These are phyloP conservation scores for Egretta garzetta DNA, from an alignment of 2,113 vertebrate genomes.

Conservation along the genomic window DNA sequence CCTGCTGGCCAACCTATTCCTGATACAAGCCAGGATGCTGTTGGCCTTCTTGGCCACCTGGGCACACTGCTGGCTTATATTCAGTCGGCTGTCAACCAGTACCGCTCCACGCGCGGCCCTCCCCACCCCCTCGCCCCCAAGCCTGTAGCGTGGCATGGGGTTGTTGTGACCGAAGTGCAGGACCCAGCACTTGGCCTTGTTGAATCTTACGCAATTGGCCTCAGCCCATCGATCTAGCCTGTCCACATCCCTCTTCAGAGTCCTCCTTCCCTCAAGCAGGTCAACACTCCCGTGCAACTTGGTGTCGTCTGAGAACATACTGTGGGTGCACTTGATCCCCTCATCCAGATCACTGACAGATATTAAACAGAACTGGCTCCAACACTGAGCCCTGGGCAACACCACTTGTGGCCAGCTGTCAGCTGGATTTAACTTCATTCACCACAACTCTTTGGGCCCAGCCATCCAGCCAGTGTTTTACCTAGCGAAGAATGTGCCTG, in stretches of 20 bases:
- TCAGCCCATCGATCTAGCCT: background rate
- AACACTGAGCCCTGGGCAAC: background rate
- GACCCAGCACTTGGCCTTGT: background rate
- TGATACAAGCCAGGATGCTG: background rate
- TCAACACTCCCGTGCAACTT: background rate
- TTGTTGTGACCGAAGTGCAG: background rate
- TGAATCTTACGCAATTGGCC: background rate
- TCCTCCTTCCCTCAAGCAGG: background rate
- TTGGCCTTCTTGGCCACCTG: background rate
- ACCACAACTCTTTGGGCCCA: fast-evolving
- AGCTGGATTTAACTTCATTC: background rate
- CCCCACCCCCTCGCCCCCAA: too few species aligned
- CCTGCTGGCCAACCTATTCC: background rate
- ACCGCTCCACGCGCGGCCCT: too few species aligned
- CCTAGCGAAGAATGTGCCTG: fast-evolving
- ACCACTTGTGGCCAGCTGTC: background rate
- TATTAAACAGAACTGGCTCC: background rate
- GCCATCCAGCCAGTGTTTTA: background rate
- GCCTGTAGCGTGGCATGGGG: background rate
- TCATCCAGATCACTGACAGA: background rate
- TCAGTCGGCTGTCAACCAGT: background rate
- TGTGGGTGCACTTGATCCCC: background rate
- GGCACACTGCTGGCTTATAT: background rate
- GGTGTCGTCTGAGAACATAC: background rate
- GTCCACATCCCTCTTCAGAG: background rate